Evolutionary conservation across 2,888 invertebrate genomes (phyloP), one percentile per base, ranked within the genome.

Genomic region (Chloroclysta siterata): DNA sequence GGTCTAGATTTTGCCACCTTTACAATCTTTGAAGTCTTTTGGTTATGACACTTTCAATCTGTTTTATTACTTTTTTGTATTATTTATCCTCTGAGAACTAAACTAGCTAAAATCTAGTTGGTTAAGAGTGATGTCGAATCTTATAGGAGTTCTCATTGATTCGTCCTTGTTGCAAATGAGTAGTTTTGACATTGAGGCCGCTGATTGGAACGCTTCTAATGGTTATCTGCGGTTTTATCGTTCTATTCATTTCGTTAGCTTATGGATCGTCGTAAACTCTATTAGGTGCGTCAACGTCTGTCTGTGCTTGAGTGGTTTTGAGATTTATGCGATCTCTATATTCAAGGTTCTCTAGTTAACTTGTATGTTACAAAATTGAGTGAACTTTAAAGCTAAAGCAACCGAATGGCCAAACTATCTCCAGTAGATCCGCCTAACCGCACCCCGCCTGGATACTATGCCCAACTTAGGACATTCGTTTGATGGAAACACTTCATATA

Each of bases 171-270:
- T 57, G 61, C 63, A 57, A 55, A 57, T 46, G 56, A 61, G 64
- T 68, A 65, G 63, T 66, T 64, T 63, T 69, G 63, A 66, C 68
- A 55, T 60, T 60, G 65, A 57, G 47, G 29, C 51, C 60, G n/a
- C 55, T 71, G 69, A 68, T 66, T 68, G 66, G 66, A 68, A 66
- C 65, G 59, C 41, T 52, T 52, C 51, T 65, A 65, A 61, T 61
- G 61, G 54, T 55, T 61, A 59, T 58, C 61, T 65, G 58, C 52
- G 58, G 54, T 67, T 69, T 64, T 71, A 71, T 67, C 54, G 62
- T 63, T 48, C 53, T 56, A 53, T 57, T 69, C 60, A 66, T 71
- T 54, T 69, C 56, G 63, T 71, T 69, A 66, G 64, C 47, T 59
- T 55, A 63, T 53, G 57, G 53, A 56, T 58, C 39, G 58, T 63